These are phyloP conservation scores for Hydraecia micacea DNA, from an alignment of 2,888 invertebrate species.

Conservation along the genomic window DNA sequence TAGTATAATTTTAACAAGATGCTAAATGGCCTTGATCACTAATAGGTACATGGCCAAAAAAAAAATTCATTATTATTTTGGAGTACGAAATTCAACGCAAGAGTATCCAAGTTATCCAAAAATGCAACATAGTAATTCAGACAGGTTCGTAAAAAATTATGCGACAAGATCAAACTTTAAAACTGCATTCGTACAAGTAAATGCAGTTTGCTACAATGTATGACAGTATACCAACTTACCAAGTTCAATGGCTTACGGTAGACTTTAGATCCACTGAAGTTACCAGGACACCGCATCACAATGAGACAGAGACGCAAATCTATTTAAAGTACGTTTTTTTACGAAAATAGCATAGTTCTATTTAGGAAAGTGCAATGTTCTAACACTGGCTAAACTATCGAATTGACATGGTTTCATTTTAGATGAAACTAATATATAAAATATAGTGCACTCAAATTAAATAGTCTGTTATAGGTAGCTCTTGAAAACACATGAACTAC, in stretches of 20 bases:
- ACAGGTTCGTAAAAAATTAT: background rate
- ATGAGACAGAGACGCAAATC: background rate
- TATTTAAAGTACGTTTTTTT: background rate
- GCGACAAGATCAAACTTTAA: background rate
- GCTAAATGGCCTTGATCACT: background rate
- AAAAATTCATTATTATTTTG: background rate
- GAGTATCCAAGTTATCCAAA: background rate
- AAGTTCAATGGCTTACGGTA: constrained; percentile 44
- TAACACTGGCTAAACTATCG: background rate
- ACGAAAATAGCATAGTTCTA: constrained; percentile 3
- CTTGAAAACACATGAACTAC: background rate
- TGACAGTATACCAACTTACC: constrained; percentile 16
- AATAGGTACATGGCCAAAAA: background rate
- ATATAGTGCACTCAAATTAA: background rate
- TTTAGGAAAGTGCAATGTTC: constrained; percentile 10
- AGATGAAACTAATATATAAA: background rate
- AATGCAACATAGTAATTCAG: background rate
- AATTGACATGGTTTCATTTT: constrained; percentile 3
- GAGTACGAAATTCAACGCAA: background rate
- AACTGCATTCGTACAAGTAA: constrained; percentile 24
- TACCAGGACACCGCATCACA: background rate
- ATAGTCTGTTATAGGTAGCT: background rate
- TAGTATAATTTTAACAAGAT: background rate
- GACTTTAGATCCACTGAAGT: constrained; percentile 15
- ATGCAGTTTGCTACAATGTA: constrained; percentile 46